phyloP scores from a whole-genome alignment of 1,140 invertebrate species.

The Lordiphosa stackelbergi region DNA sequence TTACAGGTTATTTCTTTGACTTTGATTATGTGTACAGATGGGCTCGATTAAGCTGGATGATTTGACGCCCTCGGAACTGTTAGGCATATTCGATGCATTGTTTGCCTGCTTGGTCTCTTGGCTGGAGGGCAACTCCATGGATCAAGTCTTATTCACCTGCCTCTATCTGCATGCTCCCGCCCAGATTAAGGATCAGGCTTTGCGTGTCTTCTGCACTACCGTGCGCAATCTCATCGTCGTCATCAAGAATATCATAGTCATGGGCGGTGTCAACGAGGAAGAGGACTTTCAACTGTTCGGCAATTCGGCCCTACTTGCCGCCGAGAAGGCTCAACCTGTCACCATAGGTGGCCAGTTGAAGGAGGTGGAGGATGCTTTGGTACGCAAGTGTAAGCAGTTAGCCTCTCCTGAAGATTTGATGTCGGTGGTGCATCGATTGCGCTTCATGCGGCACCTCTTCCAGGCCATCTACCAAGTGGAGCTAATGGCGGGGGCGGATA shows the following conservation, averaged over 20 bases:
- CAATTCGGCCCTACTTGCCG: constrained; percentile 93
- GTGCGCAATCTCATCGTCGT: constrained; percentile 94
- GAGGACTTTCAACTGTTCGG: constrained; percentile 95
- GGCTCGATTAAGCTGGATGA: constrained; percentile 89
- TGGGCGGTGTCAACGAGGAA: constrained; percentile 93
- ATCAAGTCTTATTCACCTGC: constrained; percentile 98
- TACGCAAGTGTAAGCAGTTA: constrained; percentile 83
- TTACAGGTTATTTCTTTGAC: background rate
- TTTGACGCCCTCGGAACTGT: constrained; percentile 84
- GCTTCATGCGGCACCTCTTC: constrained; percentile 91
- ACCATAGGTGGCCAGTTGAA: constrained; percentile 89
- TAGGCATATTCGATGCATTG: constrained; percentile 95
- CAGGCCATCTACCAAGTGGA: constrained; percentile 86
- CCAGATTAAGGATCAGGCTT: constrained; percentile 87
- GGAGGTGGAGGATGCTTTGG: constrained; percentile 95
- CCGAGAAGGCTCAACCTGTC: constrained; percentile 88
- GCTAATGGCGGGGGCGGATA: constrained; percentile 79
- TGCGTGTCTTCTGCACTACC: constrained; percentile 92
- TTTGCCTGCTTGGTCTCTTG: constrained; percentile 95
- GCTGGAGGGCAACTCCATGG: constrained; percentile 96
- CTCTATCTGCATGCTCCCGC: constrained; percentile 95
- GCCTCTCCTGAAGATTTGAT: constrained; percentile 77
- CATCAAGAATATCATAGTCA: constrained; percentile 92
- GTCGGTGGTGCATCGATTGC: constrained; percentile 88
- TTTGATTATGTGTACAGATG: constrained; percentile 77